Evolutionary conservation across 2,888 invertebrate genomes (phyloP).

Genomic region (Apamea crenata): DNA sequence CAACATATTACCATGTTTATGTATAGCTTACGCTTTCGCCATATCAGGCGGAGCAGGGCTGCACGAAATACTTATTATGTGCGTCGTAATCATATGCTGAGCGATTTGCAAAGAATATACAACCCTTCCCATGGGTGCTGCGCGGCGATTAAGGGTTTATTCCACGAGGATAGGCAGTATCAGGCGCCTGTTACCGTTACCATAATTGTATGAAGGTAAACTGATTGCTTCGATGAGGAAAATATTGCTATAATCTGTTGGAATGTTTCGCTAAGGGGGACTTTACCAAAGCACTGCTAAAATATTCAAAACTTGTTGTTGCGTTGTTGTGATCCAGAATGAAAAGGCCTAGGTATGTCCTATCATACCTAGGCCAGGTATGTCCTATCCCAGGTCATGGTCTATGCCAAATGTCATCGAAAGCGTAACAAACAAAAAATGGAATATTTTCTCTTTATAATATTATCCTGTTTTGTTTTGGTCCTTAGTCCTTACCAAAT

Average conservation of each 20-base stretch:
- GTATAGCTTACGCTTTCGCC: slow-evolving; percentile 10
- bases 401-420: not conserved
- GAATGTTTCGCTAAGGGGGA: not conserved
- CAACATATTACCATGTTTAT: slow-evolving; percentile 14
- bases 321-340: not conserved
- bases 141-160: slow-evolving; percentile 49
- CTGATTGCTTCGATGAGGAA: slow-evolving; percentile 26
- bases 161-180: slow-evolving; percentile 12
- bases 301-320: not conserved
- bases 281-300: not conserved
- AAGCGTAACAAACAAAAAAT: not conserved
- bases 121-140: slow-evolving; percentile 38
- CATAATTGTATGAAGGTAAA: slow-evolving; percentile 19
- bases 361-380: too few species aligned
- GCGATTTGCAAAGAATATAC: slow-evolving; percentile 45
- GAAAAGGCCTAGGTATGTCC: not conserved
- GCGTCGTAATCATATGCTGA: slow-evolving; percentile 55
- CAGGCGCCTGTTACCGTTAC: slow-evolving; percentile 6
- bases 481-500: not conserved
- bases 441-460: not conserved
- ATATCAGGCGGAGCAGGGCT: slow-evolving; percentile 23
- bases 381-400: not conserved
- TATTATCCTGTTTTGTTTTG: not conserved
- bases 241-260: not conserved
- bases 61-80: slow-evolving; percentile 38